Percentiles rank a stretch among this genome's conserved stretches.
These are phyloP conservation scores for Parambassis ranga DNA, from an alignment of 2,797 vertebrate genomes.

Conservation along the genomic window DNA sequence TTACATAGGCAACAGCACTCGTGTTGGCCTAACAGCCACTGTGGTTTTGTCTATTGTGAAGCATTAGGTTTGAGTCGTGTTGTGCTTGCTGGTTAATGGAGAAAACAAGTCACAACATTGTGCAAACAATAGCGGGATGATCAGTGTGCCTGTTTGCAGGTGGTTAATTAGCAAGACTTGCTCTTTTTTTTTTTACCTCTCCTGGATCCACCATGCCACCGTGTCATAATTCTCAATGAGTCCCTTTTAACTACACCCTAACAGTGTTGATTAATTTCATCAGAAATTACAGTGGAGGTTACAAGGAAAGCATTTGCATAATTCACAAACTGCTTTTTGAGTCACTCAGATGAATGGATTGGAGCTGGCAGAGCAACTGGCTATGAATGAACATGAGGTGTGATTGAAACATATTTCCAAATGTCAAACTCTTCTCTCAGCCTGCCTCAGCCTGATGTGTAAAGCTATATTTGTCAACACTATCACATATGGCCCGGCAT, in stretches of 20 bases:
- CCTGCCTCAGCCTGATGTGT: constrained; percentile 12
- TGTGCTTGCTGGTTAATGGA: constrained; percentile 37
- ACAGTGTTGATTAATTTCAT: constrained; percentile 52
- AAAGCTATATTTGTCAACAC: constrained; percentile 27
- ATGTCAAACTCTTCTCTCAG: constrained; percentile 50
- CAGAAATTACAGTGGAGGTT: constrained; percentile 39
- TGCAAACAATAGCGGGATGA: constrained; percentile 29
- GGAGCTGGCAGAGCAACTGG: constrained; percentile 21
- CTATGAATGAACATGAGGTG: constrained; percentile 55
- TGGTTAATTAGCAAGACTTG: constrained; percentile 54
- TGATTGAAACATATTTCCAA: constrained; percentile 50
- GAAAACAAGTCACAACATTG: constrained; percentile 49
- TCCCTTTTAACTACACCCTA: constrained; percentile 37
- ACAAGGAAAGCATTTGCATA: constrained; percentile 58
- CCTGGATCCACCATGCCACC: constrained; percentile 17
- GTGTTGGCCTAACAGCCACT: constrained; percentile 39
- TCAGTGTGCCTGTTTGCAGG: constrained; percentile 54
- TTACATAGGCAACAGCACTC: constrained; percentile 24
- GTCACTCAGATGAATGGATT: constrained; percentile 41
- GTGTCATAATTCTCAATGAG: constrained; percentile 43
- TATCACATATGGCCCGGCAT: constrained; percentile 42
- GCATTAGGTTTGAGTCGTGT: constrained; percentile 34
- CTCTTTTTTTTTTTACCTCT: background rate
- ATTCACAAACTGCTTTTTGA: constrained; percentile 42
- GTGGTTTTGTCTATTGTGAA: constrained; percentile 41